phyloP scores from a whole-genome alignment of 1,140 invertebrate genomes.

The Zelostemma sp. region DNA sequence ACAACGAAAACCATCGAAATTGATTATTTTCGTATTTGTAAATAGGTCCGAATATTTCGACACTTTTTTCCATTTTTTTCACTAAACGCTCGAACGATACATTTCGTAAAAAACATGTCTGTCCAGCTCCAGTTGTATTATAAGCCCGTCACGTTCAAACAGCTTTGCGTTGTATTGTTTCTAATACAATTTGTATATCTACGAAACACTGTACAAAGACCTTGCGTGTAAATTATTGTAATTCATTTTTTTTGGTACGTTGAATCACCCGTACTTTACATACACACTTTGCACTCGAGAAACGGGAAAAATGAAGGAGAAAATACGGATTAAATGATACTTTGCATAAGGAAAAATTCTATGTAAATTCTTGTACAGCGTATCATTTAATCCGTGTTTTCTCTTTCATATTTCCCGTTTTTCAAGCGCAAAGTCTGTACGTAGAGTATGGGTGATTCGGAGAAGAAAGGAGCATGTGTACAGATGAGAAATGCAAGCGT shows the following conservation, averaged over 20 bases:
- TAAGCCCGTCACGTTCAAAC: not conserved
- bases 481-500: constrained; percentile 52
- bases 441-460: constrained; percentile 45
- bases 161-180: constrained; percentile 29
- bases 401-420: constrained; percentile 39
- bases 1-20: too few relatives aligned
- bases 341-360: constrained; percentile 57
- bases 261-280: too few relatives aligned
- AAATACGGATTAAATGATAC: constrained; percentile 47
- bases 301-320: constrained; percentile 40
- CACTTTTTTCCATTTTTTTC: not conserved
- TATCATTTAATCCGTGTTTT: constrained; percentile 47
- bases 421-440: constrained; percentile 42
- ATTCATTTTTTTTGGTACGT: constrained; percentile 43
- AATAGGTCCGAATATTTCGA: not conserved
- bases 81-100: too few relatives aligned
- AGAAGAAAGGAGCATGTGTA: constrained; percentile 52
- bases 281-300: constrained; percentile 41
- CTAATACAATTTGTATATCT: constrained; percentile 41
- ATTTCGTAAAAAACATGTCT: not conserved
- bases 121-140: constrained; percentile 1
- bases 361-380: constrained; percentile 56
- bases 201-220: constrained; percentile 58
- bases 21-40: not conserved
- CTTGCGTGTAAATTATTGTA: constrained; percentile 58